These are phyloP conservation scores for Machimus atricapillus DNA, from an alignment of 2,888 invertebrate genomes.

Conservation along the genomic window DNA sequence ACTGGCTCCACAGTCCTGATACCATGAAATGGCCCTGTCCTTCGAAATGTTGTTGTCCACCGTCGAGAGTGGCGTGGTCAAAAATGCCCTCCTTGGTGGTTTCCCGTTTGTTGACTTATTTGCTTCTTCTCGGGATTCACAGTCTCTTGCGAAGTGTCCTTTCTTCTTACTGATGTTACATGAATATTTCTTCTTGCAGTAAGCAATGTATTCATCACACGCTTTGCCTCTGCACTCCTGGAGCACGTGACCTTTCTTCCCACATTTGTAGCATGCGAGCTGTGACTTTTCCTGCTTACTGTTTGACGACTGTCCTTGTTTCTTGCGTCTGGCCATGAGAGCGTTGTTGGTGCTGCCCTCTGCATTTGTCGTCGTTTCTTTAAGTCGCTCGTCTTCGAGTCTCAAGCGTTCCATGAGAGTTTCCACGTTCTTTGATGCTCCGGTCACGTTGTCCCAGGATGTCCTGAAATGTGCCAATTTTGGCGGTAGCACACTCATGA, in stretches of 20 bases:
- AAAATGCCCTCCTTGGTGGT: background rate
- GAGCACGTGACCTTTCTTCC: background rate
- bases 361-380: background rate
- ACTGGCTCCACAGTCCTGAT: background rate
- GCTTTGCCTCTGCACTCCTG: background rate
- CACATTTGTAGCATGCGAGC: background rate
- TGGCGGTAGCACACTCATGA: background rate
- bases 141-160: background rate
- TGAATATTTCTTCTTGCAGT: background rate
- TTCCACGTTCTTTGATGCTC: background rate
- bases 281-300: background rate
- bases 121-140: background rate
- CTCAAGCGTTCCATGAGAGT: background rate
- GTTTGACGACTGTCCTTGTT: background rate
- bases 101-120: background rate
- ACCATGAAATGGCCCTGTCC: background rate
- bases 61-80: background rate
- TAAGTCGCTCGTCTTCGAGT: background rate
- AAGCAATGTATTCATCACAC: background rate
- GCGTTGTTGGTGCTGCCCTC: background rate
- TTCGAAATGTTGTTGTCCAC: background rate
- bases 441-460: background rate
- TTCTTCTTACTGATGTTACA: background rate
- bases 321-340: background rate
- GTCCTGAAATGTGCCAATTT: background rate